Percentiles rank a stretch among this genome's conserved stretches.
Evolutionary conservation across 2,113 vertebrate species (phyloP).

Genomic region (Pelmatolapia mariae): DNA sequence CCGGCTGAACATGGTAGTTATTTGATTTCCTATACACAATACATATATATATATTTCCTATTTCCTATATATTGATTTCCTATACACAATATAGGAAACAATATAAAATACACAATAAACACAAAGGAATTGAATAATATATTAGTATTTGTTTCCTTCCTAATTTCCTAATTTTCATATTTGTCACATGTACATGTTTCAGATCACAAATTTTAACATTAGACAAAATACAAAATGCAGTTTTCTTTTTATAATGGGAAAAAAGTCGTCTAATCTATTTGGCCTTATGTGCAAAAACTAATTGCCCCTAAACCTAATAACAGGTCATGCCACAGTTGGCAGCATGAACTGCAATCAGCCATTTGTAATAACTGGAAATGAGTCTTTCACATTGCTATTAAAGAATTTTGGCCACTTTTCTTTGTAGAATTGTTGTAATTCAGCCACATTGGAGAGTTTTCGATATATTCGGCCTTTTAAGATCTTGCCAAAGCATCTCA

Average conservation of each 20-base stretch:
- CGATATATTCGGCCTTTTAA: not conserved
- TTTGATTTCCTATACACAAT: constrained; percentile 22
- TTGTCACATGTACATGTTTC: not conserved
- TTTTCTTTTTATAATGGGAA: not conserved
- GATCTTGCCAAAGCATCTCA: not conserved
- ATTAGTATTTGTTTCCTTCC: not conserved
- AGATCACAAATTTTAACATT: not conserved
- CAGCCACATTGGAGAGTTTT: not conserved
- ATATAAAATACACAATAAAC: not conserved
- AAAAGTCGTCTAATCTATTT: not conserved
- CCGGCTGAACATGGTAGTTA: constrained; percentile 3
- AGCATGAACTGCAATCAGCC: not conserved
- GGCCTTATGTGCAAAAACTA: not conserved
- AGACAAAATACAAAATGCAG: not conserved
- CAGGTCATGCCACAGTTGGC: not conserved
- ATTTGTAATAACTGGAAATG: not conserved
- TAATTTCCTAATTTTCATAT: not conserved
- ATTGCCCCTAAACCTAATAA: not conserved
- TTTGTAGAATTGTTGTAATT: not conserved
- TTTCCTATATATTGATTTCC: not conserved
- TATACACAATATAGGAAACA: not conserved
- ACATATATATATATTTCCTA: not conserved
- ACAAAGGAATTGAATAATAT: not conserved
- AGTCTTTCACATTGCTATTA: not conserved
- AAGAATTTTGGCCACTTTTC: not conserved